Conservation (phyloP, 1,140 invertebrate species). For the Drosophila burlai region DNA sequence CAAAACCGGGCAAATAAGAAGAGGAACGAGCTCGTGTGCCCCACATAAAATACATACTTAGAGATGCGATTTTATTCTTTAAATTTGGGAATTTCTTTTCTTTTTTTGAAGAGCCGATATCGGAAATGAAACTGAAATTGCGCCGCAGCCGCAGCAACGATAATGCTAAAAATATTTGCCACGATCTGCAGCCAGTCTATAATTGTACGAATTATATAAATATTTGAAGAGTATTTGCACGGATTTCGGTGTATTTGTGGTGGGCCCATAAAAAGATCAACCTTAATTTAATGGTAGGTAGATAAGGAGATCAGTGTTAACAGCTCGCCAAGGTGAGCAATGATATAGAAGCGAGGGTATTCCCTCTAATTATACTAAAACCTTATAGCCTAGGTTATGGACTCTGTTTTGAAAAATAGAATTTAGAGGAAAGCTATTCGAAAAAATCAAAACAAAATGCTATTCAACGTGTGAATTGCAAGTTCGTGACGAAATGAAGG, state of each 20-base stretch:
- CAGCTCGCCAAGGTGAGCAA: conserved; percentile 6
- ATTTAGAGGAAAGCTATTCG: conserved; percentile 3
- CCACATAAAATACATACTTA: conserved; percentile 40
- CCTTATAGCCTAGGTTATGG: conserved; percentile 9
- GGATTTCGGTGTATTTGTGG: conserved; percentile 21
- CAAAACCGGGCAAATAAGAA: conserved; percentile 17
- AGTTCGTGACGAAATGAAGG: conserved; percentile 47
- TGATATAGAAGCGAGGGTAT: conserved; percentile 3
- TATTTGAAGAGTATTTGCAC: conserved; percentile 60
- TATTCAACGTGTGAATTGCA: conserved; percentile 61
- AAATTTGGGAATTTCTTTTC: conserved; percentile 14
- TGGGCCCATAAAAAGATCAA: conserved; percentile 46
- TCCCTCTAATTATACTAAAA: conserved; percentile 10
- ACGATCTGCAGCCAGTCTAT: conserved; percentile 57
- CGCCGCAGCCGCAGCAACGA: conserved; percentile 45
- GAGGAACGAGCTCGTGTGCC: conserved; percentile 44
- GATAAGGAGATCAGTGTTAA: conserved; percentile 47
- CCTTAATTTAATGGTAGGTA: conserved; percentile 54
- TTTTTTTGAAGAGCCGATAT: conserved; percentile 55
- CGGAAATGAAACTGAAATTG: conserved; percentile 69
- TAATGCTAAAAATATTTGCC: conserved; percentile 70
- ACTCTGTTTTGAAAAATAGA: conserved; percentile 1
- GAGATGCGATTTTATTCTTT: conserved; percentile 16
- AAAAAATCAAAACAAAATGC: conserved; percentile 50
- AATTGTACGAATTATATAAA: conserved; percentile 78